Evolutionary conservation across 2,888 invertebrate genomes (phyloP).

Genomic region (Miltochrista miniata): DNA sequence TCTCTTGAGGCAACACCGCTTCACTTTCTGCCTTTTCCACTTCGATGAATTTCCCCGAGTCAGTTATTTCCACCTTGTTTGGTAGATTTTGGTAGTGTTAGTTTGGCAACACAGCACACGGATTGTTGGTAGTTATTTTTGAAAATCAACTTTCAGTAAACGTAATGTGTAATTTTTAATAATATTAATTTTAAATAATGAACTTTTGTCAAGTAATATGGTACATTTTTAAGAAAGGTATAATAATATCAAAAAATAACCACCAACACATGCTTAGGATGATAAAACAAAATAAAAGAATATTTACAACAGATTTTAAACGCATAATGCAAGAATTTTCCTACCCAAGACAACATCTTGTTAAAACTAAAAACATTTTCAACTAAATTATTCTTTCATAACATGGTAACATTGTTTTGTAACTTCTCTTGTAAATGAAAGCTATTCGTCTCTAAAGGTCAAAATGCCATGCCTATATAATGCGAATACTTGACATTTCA

Average conservation of each 20-base stretch:
- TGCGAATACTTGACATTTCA: not conserved
- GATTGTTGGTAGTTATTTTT: slow-evolving; percentile 34
- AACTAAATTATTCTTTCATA: not conserved
- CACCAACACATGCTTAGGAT: slow-evolving; percentile 34
- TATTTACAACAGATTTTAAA: slow-evolving; percentile 3
- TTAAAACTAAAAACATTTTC: not conserved
- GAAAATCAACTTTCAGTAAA: slow-evolving; percentile 14
- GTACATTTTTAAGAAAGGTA: no score
- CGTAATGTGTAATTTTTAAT: no score
- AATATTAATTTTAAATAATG: no score
- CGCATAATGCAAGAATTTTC: slow-evolving; percentile 5
- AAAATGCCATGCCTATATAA: not conserved
- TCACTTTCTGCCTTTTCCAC: slow-evolving; percentile 64
- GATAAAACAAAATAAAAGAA: slow-evolving; percentile 21
- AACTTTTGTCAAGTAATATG: not conserved
- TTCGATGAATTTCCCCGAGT: slow-evolving; percentile 81
- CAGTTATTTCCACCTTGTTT: slow-evolving; percentile 79
- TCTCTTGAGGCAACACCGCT: slow-evolving; percentile 27
- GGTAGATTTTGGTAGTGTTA: slow-evolving; percentile 58
- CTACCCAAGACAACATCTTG: slow-evolving; percentile 1
- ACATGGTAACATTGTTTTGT: slow-evolving; percentile 3
- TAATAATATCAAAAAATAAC: slow-evolving; percentile 28
- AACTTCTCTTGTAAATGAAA: not conserved
- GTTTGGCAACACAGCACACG: slow-evolving; percentile 65
- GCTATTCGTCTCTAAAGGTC: no score